A percentile compares a stretch with the other conserved stretches of the same genome.
Evolutionary conservation across 2,797 vertebrate genomes (phyloP).

Genomic region (Allobates femoralis): DNA sequence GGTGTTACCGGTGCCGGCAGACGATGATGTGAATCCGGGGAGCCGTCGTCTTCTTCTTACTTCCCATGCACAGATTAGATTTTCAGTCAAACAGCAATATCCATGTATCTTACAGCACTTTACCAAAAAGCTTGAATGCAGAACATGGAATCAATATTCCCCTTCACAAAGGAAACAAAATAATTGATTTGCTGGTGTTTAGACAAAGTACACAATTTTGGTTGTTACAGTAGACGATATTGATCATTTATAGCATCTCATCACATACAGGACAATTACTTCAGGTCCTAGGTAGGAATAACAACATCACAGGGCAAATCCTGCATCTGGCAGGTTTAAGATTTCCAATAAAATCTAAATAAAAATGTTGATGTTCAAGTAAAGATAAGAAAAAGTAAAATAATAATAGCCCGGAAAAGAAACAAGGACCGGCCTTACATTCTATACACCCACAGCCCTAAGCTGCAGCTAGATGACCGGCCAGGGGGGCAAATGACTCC

Average conservation of each 20-base stretch:
- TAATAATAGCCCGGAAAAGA: background rate
- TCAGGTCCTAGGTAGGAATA: background rate
- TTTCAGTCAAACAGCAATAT: constrained; percentile 27
- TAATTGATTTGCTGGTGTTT: constrained; percentile 39
- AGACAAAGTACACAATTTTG: constrained; percentile 28
- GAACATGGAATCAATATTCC: constrained; percentile 38
- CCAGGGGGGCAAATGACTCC: too few species aligned
- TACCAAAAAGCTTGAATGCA: constrained; percentile 20
- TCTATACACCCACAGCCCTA: too few species aligned
- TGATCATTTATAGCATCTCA: constrained; percentile 27
- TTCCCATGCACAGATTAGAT: constrained; percentile 21
- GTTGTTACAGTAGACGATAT: constrained; percentile 13
- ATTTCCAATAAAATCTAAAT: background rate
- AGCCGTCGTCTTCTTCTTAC: constrained; percentile 3
- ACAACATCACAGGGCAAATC: background rate
- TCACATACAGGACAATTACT: constrained; percentile 12
- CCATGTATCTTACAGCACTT: constrained; percentile 33
- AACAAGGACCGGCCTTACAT: too few species aligned
- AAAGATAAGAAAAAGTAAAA: background rate
- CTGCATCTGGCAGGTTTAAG: background rate
- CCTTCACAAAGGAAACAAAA: constrained; percentile 43
- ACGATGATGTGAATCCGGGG: background rate
- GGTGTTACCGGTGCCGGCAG: background rate
- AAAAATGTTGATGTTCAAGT: background rate
- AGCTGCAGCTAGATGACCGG: too few species aligned